Base-by-base conservation (phyloP, 2,797 vertebrate genomes). In the Gymnocypris eckloni region DNA sequence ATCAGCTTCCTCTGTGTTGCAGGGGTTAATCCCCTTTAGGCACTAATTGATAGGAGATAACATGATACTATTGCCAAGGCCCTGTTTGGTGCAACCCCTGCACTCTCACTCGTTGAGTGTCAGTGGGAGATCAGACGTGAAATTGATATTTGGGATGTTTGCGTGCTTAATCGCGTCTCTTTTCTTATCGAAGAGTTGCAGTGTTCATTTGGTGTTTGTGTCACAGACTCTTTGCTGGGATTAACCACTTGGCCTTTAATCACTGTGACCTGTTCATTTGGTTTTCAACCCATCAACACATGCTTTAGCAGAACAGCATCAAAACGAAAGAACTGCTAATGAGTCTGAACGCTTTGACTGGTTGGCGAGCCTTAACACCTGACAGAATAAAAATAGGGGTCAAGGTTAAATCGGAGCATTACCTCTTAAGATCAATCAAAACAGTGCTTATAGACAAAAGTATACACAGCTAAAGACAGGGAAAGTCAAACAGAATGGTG, bases 1-100 rank as follows among this genome's bases (percentile, higher is more conserved):
- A 83, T 79, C 86, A 41, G 70, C 7, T 76, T 76, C 81, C 86
- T 82, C 86, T 85, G 54, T 69, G 85, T 66, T 52, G n/a, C 66
- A 72, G 82, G 75, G 91, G 91, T 94, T 95, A 96, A 95, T 95
- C 95, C 94, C 90, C 92, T 93, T 95, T 94, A 94, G 94, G 95
- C 94, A 93, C 95, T 95, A 95, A 96, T 95, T 95, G 95, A 95
- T 95, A 93, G 95, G 93, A 93, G 95, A 95, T 95, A 95, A 95
- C 92, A 91, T 92, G 93, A 94, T 94, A 94, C 94, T 93, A 92
- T 92, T 93, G 93, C 92, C 93, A 90, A 92, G 93, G 94, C 92
- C 91, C 88, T 95, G 92, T 95, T 95, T 94, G 93, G 94, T 95
- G 94, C 94, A 82, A 88, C 94, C 93, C 93, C 85, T 92, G 91